Base-by-base conservation (phyloP, 2,113 vertebrate genomes). In the Plectropomus leopardus region DNA sequence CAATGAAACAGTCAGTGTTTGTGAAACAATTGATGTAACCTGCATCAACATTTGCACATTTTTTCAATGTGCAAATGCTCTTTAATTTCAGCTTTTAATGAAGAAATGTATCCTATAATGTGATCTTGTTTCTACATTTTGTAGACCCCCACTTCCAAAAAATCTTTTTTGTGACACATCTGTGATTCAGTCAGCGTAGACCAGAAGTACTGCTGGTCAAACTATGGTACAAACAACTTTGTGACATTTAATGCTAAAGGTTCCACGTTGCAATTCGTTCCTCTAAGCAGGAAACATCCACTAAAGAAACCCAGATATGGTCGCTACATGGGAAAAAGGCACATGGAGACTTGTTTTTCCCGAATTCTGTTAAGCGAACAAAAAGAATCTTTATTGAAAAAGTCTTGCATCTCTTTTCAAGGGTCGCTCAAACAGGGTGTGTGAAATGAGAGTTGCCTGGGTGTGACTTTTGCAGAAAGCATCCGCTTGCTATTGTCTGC, bases 401-500 rank as follows among this genome's bases (percentile, higher is more conserved):
- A 89, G 83, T 90, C 75, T 73, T 54, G 81, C 76, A 74, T 90
- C 70, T 90, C 80, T 86, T 82, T 59, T 71, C 70, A 82, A 80
- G 86, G 84, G 87, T 89, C 82, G 85, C 90, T 93, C 89, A 91
- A 89, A 92, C 85, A 85, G 80, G 42, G 84, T 90, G 93, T 92
- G 90, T 89, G 91, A 93, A 92, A 94, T 90, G 86, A 93, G 91
- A 92, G 91, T 94, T 94, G 92, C 92, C 91, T 93, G 89, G 90
- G 91, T 94, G 92, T 94, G 92, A 93, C 93, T 94, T 94, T 76
- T 91, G 79, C 87, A 93, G 92, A 94, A 93, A 92, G 93, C 93
- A 93, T 93, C 94, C 89, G 83, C 88, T 88, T 66, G 65, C 93
- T 85, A 94, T 95, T 95, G 95, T 95, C 92, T 90, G 87, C 82